phyloP scores from a whole-genome alignment of 2,888 invertebrate genomes.

The Microctonus aethiopoides region DNA sequence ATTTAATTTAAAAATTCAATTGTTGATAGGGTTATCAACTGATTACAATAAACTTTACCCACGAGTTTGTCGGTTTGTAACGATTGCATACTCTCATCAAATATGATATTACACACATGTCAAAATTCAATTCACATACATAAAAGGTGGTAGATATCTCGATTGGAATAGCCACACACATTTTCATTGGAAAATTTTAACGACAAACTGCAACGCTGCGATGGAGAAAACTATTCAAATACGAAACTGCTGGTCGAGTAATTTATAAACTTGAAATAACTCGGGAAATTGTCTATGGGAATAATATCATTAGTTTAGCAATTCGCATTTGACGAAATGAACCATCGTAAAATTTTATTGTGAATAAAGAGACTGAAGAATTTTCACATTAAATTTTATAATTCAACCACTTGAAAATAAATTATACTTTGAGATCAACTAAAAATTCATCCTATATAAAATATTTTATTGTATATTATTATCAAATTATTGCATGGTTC shows the following conservation, averaged over 20 bases:
- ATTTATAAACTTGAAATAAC: background rate
- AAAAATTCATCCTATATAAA: background rate
- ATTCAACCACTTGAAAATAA: background rate
- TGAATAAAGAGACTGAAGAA: background rate
- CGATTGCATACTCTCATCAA: background rate
- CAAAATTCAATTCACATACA: background rate
- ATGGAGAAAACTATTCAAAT: background rate
- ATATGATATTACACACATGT: background rate
- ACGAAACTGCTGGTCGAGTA: background rate
- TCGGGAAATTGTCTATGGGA: background rate
- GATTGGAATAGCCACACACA: background rate
- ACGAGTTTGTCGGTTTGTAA: constrained; percentile 4
- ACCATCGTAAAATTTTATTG: background rate
- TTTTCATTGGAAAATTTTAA: background rate
- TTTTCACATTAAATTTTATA: background rate
- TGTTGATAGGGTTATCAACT: background rate
- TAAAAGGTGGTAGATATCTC: background rate
- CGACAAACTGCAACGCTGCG: background rate
- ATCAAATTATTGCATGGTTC: too few relatives aligned
- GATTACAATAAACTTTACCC: background rate
- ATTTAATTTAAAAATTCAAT: background rate
- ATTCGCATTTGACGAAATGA: background rate
- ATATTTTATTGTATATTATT: background rate
- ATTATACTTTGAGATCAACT: background rate
- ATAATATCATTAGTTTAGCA: background rate